A percentile compares a stretch with the other conserved stretches of the same genome.
Evolutionary conservation across 2,888 invertebrate genomes (phyloP).

Genomic region (Aporophyla nigra): DNA sequence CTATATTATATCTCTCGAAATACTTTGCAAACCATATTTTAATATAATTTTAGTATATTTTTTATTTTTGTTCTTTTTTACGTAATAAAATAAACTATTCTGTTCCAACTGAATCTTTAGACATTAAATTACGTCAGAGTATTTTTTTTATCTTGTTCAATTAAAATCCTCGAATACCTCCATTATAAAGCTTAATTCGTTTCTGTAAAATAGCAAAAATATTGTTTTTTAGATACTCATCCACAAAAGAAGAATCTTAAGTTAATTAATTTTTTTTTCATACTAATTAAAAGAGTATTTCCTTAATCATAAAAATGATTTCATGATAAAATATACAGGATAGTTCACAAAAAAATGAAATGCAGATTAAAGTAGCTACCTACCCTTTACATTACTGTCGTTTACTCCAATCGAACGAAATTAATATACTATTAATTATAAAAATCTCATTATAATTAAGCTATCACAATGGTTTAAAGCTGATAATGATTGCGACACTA

Average conservation of each 20-base stretch:
- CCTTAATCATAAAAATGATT: not conserved
- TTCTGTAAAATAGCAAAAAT: not conserved
- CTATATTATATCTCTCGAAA: not conserved
- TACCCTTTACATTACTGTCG: slow-evolving; percentile 4
- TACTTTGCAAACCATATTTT: not conserved
- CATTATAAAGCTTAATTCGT: not conserved
- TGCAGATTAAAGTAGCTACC: slow-evolving; percentile 17
- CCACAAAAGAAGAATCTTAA: not conserved
- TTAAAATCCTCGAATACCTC: not conserved
- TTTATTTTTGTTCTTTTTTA: not conserved
- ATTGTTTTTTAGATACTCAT: not conserved
- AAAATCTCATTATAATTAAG: slow-evolving; percentile 58
- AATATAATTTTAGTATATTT: not conserved
- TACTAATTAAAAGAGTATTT: not conserved
- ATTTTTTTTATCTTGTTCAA: no score
- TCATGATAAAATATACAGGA: not conserved
- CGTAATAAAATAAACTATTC: not conserved
- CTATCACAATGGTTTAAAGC: slow-evolving; percentile 85
- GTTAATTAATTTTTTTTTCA: not conserved
- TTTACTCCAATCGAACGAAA: slow-evolving; percentile 19
- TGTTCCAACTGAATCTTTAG: not conserved
- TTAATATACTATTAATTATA: slow-evolving; percentile 27
- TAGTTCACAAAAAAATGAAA: slow-evolving; percentile 5
- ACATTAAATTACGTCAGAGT: not conserved
- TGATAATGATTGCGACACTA: slow-evolving; percentile 68